Evolutionary conservation across 2,888 invertebrate species (phyloP).

Genomic region (Lypha dubia): DNA sequence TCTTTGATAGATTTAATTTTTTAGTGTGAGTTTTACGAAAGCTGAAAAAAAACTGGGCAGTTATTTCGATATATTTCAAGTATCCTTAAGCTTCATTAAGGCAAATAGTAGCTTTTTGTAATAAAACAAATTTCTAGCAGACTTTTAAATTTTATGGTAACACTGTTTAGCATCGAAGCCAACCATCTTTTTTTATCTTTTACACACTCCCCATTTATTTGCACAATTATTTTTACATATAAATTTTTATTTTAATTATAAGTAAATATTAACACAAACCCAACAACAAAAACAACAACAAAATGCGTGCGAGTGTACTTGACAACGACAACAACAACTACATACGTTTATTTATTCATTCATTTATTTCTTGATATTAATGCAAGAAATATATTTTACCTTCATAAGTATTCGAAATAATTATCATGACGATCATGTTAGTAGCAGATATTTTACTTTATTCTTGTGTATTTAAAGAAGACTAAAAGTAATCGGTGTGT

Average conservation of each 20-base stretch:
- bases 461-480: no score
- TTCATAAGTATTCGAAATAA: background rate
- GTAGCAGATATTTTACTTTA: background rate
- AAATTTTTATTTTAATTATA: conserved; percentile 30
- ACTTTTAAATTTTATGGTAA: background rate
- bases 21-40: no score
- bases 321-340: conserved; percentile 8
- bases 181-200: background rate
- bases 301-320: background rate
- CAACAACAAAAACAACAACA: background rate
- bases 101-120: background rate
- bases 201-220: background rate
- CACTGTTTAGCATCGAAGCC: background rate
- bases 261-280: conserved; percentile 1
- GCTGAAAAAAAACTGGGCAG: no score
- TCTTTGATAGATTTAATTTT: no score
- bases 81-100: no score
- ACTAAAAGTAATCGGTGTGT: no score
- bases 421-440: conserved; percentile 2
- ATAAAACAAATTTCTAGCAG: background rate
- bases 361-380: conserved; percentile 2
- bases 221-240: background rate
- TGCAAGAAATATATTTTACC: background rate
- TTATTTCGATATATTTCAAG: no score
- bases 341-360: background rate